Percentiles rank a stretch among this genome's conserved stretches.
These are phyloP conservation scores for Alitta virens DNA, from an alignment of 2,888 invertebrate species.

Conservation along the genomic window DNA sequence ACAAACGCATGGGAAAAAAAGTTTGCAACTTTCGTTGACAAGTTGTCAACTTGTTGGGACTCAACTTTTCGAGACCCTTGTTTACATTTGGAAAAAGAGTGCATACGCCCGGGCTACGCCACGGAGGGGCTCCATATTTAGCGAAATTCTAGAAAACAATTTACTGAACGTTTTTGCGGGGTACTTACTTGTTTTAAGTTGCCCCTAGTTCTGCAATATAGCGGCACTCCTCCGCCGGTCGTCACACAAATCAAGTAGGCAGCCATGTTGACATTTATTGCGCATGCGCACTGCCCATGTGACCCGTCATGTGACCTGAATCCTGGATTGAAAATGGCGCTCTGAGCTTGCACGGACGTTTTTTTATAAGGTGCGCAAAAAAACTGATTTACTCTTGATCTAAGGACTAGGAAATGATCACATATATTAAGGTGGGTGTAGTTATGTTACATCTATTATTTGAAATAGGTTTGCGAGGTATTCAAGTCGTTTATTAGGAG, in stretches of 20 bases:
- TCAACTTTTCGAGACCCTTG: too few species aligned
- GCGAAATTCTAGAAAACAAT: not conserved
- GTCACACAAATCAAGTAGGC: constrained; percentile 79
- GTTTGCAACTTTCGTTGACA: too few species aligned
- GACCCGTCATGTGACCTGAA: too few species aligned
- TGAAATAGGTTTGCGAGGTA: too few species aligned
- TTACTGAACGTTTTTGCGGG: not conserved
- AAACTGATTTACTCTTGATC: too few species aligned
- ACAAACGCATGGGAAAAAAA: too few species aligned
- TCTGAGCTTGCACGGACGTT: not conserved
- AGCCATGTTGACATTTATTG: constrained; percentile 63
- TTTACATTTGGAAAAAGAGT: not conserved
- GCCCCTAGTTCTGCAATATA: constrained; percentile 68
- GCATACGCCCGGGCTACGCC: not conserved
- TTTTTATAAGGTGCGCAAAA: too few species aligned
- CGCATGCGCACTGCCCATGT: constrained; percentile 8
- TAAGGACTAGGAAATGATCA: too few species aligned
- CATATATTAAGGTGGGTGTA: too few species aligned
- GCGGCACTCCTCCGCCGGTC: constrained; percentile 81
- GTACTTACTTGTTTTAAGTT: constrained; percentile 20
- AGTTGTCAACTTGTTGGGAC: too few species aligned
- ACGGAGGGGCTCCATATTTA: not conserved
- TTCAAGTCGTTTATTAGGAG: too few species aligned
- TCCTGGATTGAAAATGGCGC: constrained; percentile 11
- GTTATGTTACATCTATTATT: too few species aligned